A percentile compares a stretch with the other conserved stretches of the same genome.
Conservation (phyloP, 2,113 vertebrate genomes). For the Polyodon spathula region DNA sequence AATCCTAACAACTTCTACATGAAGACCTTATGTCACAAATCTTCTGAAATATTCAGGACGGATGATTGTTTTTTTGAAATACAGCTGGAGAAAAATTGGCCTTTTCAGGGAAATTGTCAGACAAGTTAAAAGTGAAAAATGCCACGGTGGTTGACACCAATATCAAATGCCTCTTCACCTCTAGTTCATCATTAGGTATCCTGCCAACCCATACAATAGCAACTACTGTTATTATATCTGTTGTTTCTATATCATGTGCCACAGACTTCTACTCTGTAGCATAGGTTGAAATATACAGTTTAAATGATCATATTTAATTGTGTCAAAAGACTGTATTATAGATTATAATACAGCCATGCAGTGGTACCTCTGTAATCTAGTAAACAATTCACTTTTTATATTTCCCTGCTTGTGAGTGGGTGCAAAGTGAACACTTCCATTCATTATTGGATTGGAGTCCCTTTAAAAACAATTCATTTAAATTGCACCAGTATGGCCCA, state of each 20-base stretch:
- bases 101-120: constrained; percentile 16
- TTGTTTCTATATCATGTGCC: constrained; percentile 19
- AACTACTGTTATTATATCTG: constrained; percentile 10
- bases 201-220: constrained; percentile 17
- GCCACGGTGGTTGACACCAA: constrained; percentile 15
- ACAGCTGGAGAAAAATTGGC: constrained; percentile 8
- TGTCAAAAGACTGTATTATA: too few species aligned
- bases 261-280: too few species aligned
- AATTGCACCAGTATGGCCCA: neutral
- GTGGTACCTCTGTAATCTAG: neutral
- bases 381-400: neutral
- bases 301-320: too few species aligned
- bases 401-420: neutral
- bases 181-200: constrained; percentile 22
- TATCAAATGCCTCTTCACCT: constrained; percentile 13
- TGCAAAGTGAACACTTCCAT: neutral
- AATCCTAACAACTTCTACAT: too few species aligned
- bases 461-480: neutral
- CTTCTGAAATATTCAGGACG: constrained; percentile 4
- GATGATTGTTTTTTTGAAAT: neutral
- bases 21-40: neutral
- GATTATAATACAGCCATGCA: too few species aligned
- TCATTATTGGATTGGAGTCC: neutral
- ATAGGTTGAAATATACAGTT: too few species aligned
- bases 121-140: constrained; percentile 23